Evolutionary conservation across 2,113 vertebrate species (phyloP), one percentile per base, ranked within the genome.

Genomic region (Oryzias celebensis): DNA sequence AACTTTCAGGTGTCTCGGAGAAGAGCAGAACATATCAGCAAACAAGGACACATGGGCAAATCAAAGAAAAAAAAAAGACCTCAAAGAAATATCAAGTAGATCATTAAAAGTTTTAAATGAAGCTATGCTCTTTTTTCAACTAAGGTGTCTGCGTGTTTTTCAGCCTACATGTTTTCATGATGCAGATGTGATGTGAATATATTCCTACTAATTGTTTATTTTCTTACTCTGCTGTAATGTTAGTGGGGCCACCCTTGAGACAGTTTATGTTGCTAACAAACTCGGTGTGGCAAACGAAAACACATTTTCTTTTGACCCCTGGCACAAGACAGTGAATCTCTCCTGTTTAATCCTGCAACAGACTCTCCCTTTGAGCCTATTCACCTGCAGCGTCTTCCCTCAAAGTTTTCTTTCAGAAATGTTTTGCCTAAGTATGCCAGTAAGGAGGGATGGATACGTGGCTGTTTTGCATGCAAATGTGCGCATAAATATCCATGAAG

Each of bases 1-100:
- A 41, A 78, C 68, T 57, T 69, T 76, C 56, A 71, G 23, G 71
- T 57, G 66, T 68, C 65, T 71, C n/a, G 47, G 55, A 70, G 57
- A 42, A 57, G 54, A 53, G 63, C 3, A 73, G 62, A 81, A 80
- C 75, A 71, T 66, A 71, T 52, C 49, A 73, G 59, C 23, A 44
- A 44, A 73, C 22, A 55, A 71, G 50, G 54, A 51, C 62, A 58
- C 31, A 50, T 7, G 17, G 44, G 65, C 43, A 42, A 58, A 26
- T 70, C 0, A 20, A 17, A 18, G 71, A 70, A 62, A 63, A 52
- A 58, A 71, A 62, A 62, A 60, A 52, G 52, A 26, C 22, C 43
- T 49, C 36, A 54, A 8, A 52, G 47, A 53, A 14, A 16, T 5
- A 36, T 10, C 14, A 53, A 71, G 50, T 23, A 15, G 12, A 43